A percentile compares a stretch with the other conserved stretches of the same genome.
Evolutionary conservation across 1,140 invertebrate genomes (phyloP).

Genomic region (roundworm (Caenorhabditis elegans)): WBcel235 BX284604.4:12200001-12200500

Average conservation of each 20-base stretch:
- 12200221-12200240: conserved; percentile 12
- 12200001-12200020: background rate
- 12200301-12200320: background rate
- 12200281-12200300: conserved; percentile 11
- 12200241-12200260: conserved; percentile 18
- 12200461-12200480: background rate
- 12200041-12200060: no score
- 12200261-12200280: background rate
- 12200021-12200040: background rate
- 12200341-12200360: background rate
- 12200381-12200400: background rate
- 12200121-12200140: conserved; percentile 20
- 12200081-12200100: background rate
- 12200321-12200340: background rate
- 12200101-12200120: conserved; percentile 23
- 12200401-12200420: background rate
- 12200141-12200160: conserved; percentile 1
- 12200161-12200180: conserved; percentile 26
- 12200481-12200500: no score
- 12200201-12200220: conserved; percentile 30
- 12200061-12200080: no score
- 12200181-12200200: background rate
- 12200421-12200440: background rate
- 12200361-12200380: background rate
- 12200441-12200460: background rate